These are phyloP conservation scores for Serripes groenlandicus DNA, from an alignment of 2,888 invertebrate species.

Conservation along the genomic window DNA sequence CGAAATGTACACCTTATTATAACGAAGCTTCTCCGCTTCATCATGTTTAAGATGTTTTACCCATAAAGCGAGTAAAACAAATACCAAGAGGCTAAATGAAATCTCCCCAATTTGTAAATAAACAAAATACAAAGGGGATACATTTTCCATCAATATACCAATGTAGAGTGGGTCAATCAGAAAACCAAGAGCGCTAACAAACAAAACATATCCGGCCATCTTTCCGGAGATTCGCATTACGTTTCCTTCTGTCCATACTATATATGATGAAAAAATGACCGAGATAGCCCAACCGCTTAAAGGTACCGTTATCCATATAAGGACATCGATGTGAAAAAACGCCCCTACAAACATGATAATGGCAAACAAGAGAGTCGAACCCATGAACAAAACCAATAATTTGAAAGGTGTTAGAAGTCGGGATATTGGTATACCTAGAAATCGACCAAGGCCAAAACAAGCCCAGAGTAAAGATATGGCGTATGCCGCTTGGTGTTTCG, in stretches of 20 bases:
- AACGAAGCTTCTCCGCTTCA: background rate
- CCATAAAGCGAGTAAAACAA: background rate
- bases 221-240: slow-evolving; percentile 38
- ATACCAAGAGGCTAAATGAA: background rate
- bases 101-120: slow-evolving; percentile 18
- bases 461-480: slow-evolving; percentile 86
- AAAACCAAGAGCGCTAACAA: slow-evolving; percentile 31
- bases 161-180: slow-evolving; percentile 48
- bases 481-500: slow-evolving; percentile 78
- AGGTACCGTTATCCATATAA: slow-evolving; percentile 43
- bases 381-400: slow-evolving; percentile 75
- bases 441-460: slow-evolving; percentile 84
- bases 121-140: slow-evolving; percentile 40
- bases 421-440: slow-evolving; percentile 83
- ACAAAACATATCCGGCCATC: slow-evolving; percentile 34
- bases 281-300: slow-evolving; percentile 34
- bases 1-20: no score
- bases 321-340: background rate
- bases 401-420: slow-evolving; percentile 79
- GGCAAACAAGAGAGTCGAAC: background rate
- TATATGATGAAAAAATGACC: slow-evolving; percentile 40
- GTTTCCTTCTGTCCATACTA: slow-evolving; percentile 46
- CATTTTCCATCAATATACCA: slow-evolving; percentile 41
- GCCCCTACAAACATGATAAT: slow-evolving; percentile 23
- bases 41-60: background rate